Base-by-base conservation (phyloP, 2,888 invertebrate species). In the Agriopis leucophaearia region DNA sequence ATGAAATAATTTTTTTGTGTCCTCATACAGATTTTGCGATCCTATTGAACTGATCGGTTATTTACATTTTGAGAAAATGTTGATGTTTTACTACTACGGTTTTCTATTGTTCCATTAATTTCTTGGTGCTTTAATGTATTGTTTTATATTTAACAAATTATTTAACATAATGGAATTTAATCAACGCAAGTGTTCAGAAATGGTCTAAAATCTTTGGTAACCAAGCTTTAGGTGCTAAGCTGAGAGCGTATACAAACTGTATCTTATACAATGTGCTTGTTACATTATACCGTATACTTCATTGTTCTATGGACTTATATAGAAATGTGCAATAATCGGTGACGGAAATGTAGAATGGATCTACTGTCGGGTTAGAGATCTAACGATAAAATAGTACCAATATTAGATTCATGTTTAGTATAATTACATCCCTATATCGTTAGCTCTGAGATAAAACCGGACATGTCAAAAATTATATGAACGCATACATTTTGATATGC, bases 101-200 rank as follows among this genome's bases (percentile, higher is more conserved):
- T 59, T 18, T 45, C 56, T 13, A 18, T 35, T 47, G 50, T 64
- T 15, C 63, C 65, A 47, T 55, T 66, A 40, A 63, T 69, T 63
- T 63, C 51, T 67, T 64, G 74, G 73, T 76, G 75, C 76, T 75
- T 74, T 62, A 61, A 61, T 64, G 57, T 74, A 74, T 60, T 66
- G 45, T 51, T 57, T 70, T 71, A 58, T 61, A 66, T 65, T 69
- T 59, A 57, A 66, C 27, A 54, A 57, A 70, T 66, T 74, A 61
- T 73, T 75, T 70, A 69, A 73, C 71, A 1, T 57, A 73, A 73
- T 68, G 70, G 77, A 74, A 79, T 76, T 80, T 78, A 76, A 74
- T 79, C 80, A 87, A 90, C 89, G 83, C 80, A 89, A 86, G 92
- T 91, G 91, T 92, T 91, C 92, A 91, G 82, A 82, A 86, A 76